Evolutionary conservation across 2,113 vertebrate species (phyloP), one percentile per base, ranked within the genome.

Genomic region (Trichomycterus rosablanca): DNA sequence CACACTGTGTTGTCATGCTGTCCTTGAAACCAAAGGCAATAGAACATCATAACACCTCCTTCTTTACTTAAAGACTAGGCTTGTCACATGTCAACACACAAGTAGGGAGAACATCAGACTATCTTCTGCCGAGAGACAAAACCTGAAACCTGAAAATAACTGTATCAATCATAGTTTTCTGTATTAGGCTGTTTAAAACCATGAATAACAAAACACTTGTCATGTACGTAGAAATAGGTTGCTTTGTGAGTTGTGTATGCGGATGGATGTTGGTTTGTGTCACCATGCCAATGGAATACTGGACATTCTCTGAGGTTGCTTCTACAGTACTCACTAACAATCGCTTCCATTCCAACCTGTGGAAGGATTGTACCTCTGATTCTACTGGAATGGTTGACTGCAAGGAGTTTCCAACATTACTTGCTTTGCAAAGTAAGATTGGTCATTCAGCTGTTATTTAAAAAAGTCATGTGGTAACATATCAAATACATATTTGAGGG

Each of bases 301-400:
- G 94, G 94, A 91, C 89, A 5, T 92, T 88, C 63, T 97, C 94
- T 1, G 87, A 89, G 75, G 92, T 93, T 78, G 84, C 89, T 19
- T 89, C 84, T 69, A 76, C 85, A 1, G 94, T 95, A 68, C 78
- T 97, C 67, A 97, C 92, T 60, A 95, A 90, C 7, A 78, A 86
- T 65, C 92, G 91, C 76, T 93, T 87, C 78, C 95, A 87, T 82
- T 91, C 90, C 74, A 97, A 95, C 81, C 87, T 95, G 56, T 97
- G 95, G 95, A 94, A 85, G 81, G 90, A 91, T 40, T 97, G 94
- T 75, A 81, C 93, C 28, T 90, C 91, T 1, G 93, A 96, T 78
- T 92, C 90, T 59, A 97, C 95, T 0, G 94, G 93, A 8, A 89
- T 94, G 53, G 89, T 90, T 32, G 93, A 93, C 88, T 97, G 95